phyloP scores from a whole-genome alignment of 2,113 vertebrate genomes.

The Speoplatyrhinus poulsoni region DNA sequence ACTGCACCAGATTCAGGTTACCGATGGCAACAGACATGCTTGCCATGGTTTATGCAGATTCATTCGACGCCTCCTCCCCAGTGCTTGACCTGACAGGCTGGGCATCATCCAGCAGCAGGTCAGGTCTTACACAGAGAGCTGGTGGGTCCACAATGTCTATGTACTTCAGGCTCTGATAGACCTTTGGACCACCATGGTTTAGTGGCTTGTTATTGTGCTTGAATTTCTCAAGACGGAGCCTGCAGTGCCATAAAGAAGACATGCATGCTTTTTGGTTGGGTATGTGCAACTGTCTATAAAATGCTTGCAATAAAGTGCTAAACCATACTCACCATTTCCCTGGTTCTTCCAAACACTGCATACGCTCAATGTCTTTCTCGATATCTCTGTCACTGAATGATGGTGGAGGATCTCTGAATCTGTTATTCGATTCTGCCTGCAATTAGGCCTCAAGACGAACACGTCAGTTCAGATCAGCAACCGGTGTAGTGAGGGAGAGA shows the following conservation, averaged over 20 bases:
- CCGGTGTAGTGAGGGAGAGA: neutral
- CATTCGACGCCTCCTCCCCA: constrained; percentile 36
- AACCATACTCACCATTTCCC: constrained; percentile 51
- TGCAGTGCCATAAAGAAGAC: constrained; percentile 27
- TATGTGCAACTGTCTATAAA: constrained; percentile 18
- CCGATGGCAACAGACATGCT: neutral
- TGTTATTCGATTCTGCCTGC: constrained; percentile 40
- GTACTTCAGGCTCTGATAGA: constrained; percentile 55
- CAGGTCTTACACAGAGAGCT: constrained; percentile 47
- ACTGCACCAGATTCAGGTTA: neutral
- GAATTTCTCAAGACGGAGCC: constrained; percentile 53
- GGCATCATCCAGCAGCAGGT: constrained; percentile 56
- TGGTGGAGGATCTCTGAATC: constrained; percentile 22
- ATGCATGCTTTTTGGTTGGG: constrained; percentile 19
- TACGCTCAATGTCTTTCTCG: constrained; percentile 47
- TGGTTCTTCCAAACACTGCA: constrained; percentile 22
- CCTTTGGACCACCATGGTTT: constrained; percentile 47
- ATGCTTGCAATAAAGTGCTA: constrained; percentile 18
- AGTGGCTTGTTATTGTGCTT: constrained; percentile 52
- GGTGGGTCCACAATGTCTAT: constrained; percentile 58
- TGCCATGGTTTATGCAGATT: constrained; percentile 10
- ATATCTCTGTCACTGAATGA: constrained; percentile 47
- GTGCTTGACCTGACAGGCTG: constrained; percentile 55
- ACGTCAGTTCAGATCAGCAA: constrained; percentile 19
- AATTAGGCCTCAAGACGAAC: constrained; percentile 31